Percentiles rank a stretch among this genome's conserved stretches.
These are phyloP conservation scores for Scolopax bukidnonensis DNA, from an alignment of 2,797 vertebrate genomes.

Conservation along the genomic window DNA sequence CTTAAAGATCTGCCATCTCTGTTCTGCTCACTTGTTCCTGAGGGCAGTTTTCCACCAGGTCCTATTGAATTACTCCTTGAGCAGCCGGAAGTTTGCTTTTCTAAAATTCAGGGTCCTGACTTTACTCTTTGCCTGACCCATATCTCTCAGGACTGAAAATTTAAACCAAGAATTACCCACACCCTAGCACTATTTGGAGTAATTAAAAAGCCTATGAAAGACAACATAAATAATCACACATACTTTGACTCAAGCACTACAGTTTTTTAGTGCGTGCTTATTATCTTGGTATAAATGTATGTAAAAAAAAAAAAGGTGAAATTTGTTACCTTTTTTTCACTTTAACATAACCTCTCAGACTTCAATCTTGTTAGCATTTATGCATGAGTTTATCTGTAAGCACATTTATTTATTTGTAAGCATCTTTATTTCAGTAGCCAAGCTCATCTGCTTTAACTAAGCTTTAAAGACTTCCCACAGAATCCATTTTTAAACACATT, in stretches of 20 bases:
- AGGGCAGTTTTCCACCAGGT: background rate
- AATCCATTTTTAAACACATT: conserved; percentile 30
- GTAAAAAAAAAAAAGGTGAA: background rate
- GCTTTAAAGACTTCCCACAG: background rate
- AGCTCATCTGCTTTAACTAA: conserved; percentile 40
- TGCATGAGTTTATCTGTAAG: background rate
- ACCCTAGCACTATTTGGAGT: background rate
- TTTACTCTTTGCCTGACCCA: background rate
- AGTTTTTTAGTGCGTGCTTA: background rate
- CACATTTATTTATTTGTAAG: background rate
- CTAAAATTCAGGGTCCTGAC: background rate
- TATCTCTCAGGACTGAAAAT: background rate
- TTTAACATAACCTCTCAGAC: background rate
- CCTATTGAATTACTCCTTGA: background rate
- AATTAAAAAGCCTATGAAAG: background rate
- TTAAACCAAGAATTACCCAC: background rate
- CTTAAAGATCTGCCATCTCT: background rate
- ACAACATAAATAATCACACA: background rate
- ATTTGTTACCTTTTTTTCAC: background rate
- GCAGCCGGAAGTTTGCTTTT: background rate
- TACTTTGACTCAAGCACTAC: background rate
- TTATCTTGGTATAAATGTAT: background rate
- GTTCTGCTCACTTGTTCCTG: background rate
- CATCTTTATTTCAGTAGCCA: conserved; percentile 16
- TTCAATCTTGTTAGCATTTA: background rate